Evolutionary conservation across 2,113 vertebrate species (phyloP).

Genomic region (Ceyx margarethae): DNA sequence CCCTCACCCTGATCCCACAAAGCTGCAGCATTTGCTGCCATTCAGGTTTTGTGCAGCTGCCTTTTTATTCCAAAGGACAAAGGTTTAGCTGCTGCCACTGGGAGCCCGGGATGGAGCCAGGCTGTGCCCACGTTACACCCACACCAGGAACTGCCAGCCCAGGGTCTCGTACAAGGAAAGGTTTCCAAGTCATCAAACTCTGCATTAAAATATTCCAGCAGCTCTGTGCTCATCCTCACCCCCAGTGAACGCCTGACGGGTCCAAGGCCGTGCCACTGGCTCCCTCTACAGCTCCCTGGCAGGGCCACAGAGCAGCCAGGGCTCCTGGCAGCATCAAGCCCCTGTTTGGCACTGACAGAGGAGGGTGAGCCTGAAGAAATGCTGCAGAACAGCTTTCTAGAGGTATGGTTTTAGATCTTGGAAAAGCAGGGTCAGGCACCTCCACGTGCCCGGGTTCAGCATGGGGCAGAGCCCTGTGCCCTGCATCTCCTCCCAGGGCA

Average conservation of each 20-base stretch:
- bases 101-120: rapidly evolving
- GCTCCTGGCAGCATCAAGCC: too few species aligned
- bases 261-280: background rate
- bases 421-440: background rate
- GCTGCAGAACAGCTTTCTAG: rapidly evolving
- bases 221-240: too few species aligned
- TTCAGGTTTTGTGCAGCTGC: background rate
- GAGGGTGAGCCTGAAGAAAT: background rate
- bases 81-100: background rate
- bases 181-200: background rate
- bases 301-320: background rate
- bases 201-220: background rate
- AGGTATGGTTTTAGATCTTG: background rate
- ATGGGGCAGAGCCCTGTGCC: rapidly evolving
- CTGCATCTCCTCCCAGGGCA: background rate
- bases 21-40: background rate
- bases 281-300: constrained; percentile 58
- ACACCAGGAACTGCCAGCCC: background rate
- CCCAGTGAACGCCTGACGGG: rapidly evolving
- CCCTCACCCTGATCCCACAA: background rate
- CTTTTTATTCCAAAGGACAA: background rate
- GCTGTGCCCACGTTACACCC: rapidly evolving
- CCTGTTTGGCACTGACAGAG: too few species aligned
- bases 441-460: background rate
- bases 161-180: background rate